Conservation (phyloP, 2,797 vertebrate species). For the Gambusia yucatana region DNA sequence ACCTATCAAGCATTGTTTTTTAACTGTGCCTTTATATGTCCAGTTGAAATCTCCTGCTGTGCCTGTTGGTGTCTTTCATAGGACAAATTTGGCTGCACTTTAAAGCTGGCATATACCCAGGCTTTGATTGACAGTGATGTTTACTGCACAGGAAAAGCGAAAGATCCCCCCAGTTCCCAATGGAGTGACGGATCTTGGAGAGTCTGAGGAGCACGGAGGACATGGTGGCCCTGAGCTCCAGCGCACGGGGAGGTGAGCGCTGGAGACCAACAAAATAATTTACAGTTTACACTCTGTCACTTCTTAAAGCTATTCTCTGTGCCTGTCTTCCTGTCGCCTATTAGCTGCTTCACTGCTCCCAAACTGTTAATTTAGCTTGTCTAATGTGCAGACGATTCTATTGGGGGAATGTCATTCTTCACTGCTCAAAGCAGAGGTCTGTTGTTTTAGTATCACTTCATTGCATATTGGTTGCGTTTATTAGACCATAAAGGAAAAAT, state of each 20-base stretch:
- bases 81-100: background rate
- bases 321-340: slow-evolving; percentile 30
- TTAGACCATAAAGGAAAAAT: background rate
- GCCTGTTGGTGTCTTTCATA: background rate
- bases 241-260: slow-evolving; percentile 91
- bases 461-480: background rate
- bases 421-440: slow-evolving; percentile 29
- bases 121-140: slow-evolving; percentile 41
- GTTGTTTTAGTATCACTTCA: slow-evolving; percentile 18
- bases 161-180: slow-evolving; percentile 96
- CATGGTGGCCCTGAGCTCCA: slow-evolving; percentile 96
- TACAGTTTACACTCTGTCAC: slow-evolving; percentile 7
- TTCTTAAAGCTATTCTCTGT: slow-evolving; percentile 29
- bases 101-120: background rate
- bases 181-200: slow-evolving; percentile 92
- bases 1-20: background rate
- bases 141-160: slow-evolving; percentile 89
- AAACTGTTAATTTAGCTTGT: slow-evolving; percentile 37
- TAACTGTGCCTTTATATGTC: background rate
- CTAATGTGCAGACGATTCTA: slow-evolving; percentile 21
- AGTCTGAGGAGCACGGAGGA: slow-evolving; percentile 88
- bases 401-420: slow-evolving; percentile 40
- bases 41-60: background rate
- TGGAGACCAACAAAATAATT: background rate
- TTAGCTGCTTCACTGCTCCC: slow-evolving; percentile 24